Base-by-base conservation (phyloP, 92 coral and sea anemone species). In the Virgularia gustaviana region DNA sequence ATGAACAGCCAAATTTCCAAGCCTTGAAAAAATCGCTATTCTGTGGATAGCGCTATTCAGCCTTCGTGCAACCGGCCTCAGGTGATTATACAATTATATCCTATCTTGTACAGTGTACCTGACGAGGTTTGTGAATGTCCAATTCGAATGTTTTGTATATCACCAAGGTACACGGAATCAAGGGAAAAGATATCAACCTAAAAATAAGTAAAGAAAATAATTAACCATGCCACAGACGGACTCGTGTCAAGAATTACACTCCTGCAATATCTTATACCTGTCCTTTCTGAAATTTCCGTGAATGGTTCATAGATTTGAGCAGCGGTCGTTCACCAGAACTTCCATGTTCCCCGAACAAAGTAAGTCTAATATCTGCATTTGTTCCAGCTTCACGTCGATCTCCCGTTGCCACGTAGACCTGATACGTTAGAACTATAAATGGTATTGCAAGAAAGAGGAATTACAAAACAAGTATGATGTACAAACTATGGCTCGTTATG, bases 351-450 rank as follows among this genome's bases (percentile, higher is more conserved):
- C 98, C 98, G 71, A 92, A 92, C 64, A 92, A 71, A 31, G 98
- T 89, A 20, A 87, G 57, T 71, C 84, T 92, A 0, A 92, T 83
- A 16, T 76, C 83, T 18, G 91, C 98, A 42, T 92, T 88, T 54
- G 96, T 89, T 13, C 96, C 96, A 63, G 98, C 98, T 58, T 94
- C 98, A 52, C 88, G 83, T 61, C 89, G 86, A 71, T 92, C 90
- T 4, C 98, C 98, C n/a, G 98, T 92, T 49, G 87, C 71, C 18
- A 92, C 79, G 29, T 92, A 92, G 39, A 92, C 88, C 65, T 92
- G 90, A 20, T 92, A 92, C 0, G 98, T 89, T 42, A 92, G 73
- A 34, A 85, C 98, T 92, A 58, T 0, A 34, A 64, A 41, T 11
- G 51, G 51, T 5, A n/a, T n/a, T n/a, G n/a, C n/a, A n/a, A 24